phyloP scores from a whole-genome alignment of 2,797 vertebrate species.

The Trachops cirrhosus region DNA sequence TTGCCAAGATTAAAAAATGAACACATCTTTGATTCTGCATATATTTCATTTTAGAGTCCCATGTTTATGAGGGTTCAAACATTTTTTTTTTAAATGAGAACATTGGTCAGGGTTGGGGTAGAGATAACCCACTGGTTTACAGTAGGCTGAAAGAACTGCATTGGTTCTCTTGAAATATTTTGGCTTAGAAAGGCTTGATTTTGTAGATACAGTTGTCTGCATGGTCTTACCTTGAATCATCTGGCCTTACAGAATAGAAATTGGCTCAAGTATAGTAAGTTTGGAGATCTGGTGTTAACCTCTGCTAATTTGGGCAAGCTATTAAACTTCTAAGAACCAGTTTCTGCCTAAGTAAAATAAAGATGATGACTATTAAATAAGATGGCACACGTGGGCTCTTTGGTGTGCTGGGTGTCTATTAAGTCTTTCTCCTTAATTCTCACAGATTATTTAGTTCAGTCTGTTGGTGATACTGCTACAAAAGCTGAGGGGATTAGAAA shows the following conservation, averaged over 20 bases:
- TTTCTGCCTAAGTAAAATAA: neutral
- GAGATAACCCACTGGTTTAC: neutral
- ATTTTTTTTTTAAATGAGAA: constrained; percentile 38
- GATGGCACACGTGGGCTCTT: neutral
- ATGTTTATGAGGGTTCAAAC: neutral
- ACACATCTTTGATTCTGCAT: neutral
- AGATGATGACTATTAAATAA: neutral
- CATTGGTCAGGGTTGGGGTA: neutral
- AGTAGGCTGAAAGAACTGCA: neutral
- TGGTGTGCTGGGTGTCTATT: neutral
- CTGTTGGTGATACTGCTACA: neutral
- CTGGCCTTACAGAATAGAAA: neutral
- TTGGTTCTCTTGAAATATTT: neutral
- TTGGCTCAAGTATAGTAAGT: neutral
- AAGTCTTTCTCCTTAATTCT: neutral
- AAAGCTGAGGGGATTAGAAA: neutral
- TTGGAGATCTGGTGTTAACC: neutral
- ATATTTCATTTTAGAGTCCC: neutral
- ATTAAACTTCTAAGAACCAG: neutral
- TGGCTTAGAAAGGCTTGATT: neutral
- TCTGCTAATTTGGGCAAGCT: neutral
- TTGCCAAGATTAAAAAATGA: neutral
- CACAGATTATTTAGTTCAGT: neutral
- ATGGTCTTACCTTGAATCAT: neutral
- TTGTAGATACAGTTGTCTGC: neutral